Base-by-base conservation (phyloP, 2,113 vertebrate species). In the Rhegmatorhina hoffmannsi region DNA sequence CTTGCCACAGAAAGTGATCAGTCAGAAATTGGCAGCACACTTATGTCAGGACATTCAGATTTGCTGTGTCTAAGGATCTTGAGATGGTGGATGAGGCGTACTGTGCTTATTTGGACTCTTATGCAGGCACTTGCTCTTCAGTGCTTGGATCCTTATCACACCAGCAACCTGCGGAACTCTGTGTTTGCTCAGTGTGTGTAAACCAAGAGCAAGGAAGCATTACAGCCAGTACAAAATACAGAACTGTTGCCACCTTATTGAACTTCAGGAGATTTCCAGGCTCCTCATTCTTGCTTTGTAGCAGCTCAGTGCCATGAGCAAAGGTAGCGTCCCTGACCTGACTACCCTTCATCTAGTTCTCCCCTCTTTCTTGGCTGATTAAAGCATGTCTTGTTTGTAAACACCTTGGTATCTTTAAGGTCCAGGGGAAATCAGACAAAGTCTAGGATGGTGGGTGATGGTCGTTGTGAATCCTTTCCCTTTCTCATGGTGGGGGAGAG, bases 1-100 rank as follows among this genome's bases (percentile, higher is more conserved):
- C 8, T 63, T 1, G 1, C n/a, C 0, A 0, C 36, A 44, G 47
- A 52, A 69, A 68, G 20, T 0, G 1, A 68, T 68, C 28, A 34
- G 31, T 23, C 28, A 80, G 36, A 88, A 94, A 66, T 21, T 16
- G 6, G 33, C 31, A 83, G 73, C 26, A 90, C 13, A 29, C 73
- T 92, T 53, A 26, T 7, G 4, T 26, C 52, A 72, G 33, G 10
- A 64, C 15, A 4, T 31, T 94, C 34, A 49, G 10, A 0, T 64
- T 82, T 74, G 21, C 29, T 3, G 0, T 16, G 16, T 40, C 31
- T 59, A 26, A 64, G 44, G 24, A 58, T 4, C 80, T 63, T n/a
- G 18, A 28, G n/a, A 11, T 19, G 24, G 47, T 75, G 53, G 20
- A 63, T 84, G 62, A 89, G 43, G 55, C 2, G 8, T 36, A 14